Evolutionary conservation across 2,888 invertebrate genomes (phyloP).

Genomic region (Watsonalla binaria): DNA sequence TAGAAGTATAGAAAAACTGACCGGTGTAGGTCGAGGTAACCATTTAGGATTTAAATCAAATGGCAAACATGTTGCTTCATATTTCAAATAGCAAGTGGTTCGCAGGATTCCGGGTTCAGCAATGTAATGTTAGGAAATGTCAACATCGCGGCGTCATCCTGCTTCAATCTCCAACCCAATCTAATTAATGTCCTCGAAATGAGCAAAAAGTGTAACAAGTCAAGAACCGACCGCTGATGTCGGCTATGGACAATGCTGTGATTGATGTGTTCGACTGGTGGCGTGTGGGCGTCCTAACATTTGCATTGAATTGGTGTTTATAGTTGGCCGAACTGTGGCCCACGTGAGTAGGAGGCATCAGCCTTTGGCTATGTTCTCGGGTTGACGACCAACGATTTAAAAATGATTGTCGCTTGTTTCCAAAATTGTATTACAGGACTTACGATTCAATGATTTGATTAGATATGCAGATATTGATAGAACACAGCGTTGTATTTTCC

Average conservation of each 20-base stretch:
- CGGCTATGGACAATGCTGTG: conserved; percentile 51
- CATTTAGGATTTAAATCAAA: conserved; percentile 7
- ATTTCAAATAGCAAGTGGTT: conserved; percentile 32
- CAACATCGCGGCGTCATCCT: conserved; percentile 49
- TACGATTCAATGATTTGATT: too few species aligned
- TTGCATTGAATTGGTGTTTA: conserved; percentile 70
- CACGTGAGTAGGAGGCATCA: conserved; percentile 41
- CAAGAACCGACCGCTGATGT: conserved; percentile 23
- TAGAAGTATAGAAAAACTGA: too few species aligned
- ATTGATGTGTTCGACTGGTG: conserved; percentile 58
- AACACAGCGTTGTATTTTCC: too few species aligned
- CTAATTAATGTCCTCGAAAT: conserved; percentile 60
- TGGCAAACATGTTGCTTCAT: conserved; percentile 29
- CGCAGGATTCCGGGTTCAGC: conserved; percentile 68
- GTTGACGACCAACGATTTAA: conserved; percentile 40
- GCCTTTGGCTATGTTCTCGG: conserved; percentile 23
- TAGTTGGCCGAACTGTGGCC: conserved; percentile 55
- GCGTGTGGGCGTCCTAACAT: conserved; percentile 57
- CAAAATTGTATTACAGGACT: too few species aligned
- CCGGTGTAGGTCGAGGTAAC: too few species aligned
- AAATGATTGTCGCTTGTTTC: not conserved
- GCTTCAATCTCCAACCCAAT: conserved; percentile 49
- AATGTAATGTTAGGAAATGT: conserved; percentile 59
- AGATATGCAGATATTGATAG: too few species aligned
- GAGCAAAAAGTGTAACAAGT: conserved; percentile 55